Evolutionary conservation across 2,113 vertebrate genomes (phyloP).

Genomic region (Pipa parva): DNA sequence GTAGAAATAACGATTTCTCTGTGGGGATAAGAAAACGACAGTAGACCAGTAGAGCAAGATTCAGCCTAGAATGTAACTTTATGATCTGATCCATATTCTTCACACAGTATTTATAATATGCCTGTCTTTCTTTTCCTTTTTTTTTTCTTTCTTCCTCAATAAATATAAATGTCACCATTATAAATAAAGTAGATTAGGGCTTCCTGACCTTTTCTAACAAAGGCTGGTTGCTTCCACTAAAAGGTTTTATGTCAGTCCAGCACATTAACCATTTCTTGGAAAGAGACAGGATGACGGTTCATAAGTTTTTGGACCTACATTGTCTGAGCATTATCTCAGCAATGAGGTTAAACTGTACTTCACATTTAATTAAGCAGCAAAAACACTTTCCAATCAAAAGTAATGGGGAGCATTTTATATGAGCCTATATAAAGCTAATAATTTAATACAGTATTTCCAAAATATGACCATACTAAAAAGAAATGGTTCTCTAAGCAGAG

Average conservation of each 20-base stretch:
- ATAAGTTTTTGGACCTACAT: not conserved
- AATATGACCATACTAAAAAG: not conserved
- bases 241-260: slow-evolving; percentile 16
- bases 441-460: not conserved
- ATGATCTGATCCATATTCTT: slow-evolving; percentile 30
- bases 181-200: slow-evolving; percentile 40
- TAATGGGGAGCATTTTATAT: slow-evolving; percentile 8
- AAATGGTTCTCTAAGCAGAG: no score
- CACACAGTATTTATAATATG: slow-evolving; percentile 5
- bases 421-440: slow-evolving; percentile 1
- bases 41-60: not conserved
- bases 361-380: slow-evolving; percentile 9
- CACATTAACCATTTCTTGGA: slow-evolving; percentile 4
- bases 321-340: not conserved
- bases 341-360: not conserved
- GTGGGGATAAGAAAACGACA: slow-evolving; percentile 11
- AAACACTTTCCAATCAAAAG: slow-evolving; percentile 5
- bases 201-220: slow-evolving; percentile 39
- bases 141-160: slow-evolving; percentile 19
- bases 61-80: slow-evolving; percentile 19
- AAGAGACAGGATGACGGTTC: not conserved
- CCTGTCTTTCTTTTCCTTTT: not conserved
- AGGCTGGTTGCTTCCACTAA: slow-evolving; percentile 15
- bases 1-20: slow-evolving; percentile 16
- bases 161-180: slow-evolving; percentile 41